Conservation (phyloP, 2,797 vertebrate genomes). For the Lophius americanus region DNA sequence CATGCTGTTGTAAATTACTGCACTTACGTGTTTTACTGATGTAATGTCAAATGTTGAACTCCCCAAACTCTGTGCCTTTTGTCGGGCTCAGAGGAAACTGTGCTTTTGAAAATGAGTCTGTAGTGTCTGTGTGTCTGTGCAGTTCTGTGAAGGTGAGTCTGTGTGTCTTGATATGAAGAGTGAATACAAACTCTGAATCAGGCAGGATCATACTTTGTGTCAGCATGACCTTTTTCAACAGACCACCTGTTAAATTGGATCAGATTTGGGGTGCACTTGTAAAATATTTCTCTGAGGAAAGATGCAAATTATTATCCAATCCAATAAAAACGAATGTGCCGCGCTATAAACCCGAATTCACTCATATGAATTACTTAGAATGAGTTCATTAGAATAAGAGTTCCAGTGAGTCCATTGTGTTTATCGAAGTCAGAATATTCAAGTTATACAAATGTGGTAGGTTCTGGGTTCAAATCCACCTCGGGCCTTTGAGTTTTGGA, state of each 20-base stretch:
- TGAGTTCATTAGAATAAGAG: too few species aligned
- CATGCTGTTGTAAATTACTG: slow-evolving; percentile 49
- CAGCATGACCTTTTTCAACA: slow-evolving; percentile 18
- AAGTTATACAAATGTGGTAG: too few species aligned
- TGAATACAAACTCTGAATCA: slow-evolving; percentile 44
- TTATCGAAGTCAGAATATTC: too few species aligned
- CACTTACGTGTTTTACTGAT: slow-evolving; percentile 44
- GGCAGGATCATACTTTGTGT: slow-evolving; percentile 19
- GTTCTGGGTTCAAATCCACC: too few species aligned
- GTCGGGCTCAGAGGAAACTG: slow-evolving; percentile 48
- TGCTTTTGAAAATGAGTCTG: slow-evolving; percentile 47
- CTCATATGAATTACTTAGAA: too few species aligned
- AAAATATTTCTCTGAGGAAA: not conserved
- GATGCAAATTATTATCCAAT: not conserved
- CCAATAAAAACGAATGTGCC: not conserved
- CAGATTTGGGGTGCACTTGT: not conserved
- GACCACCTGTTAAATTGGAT: not conserved
- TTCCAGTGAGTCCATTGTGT: too few species aligned
- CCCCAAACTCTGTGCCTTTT: slow-evolving; percentile 62
- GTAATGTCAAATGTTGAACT: slow-evolving; percentile 38
- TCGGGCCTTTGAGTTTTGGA: too few species aligned
- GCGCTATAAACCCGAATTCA: too few species aligned
- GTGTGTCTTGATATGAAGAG: slow-evolving; percentile 40
- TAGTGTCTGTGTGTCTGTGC: slow-evolving; percentile 45
- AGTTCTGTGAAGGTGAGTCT: slow-evolving; percentile 45